Conservation (phyloP, 1,140 invertebrate species). For the Bombus pascuorum region DNA sequence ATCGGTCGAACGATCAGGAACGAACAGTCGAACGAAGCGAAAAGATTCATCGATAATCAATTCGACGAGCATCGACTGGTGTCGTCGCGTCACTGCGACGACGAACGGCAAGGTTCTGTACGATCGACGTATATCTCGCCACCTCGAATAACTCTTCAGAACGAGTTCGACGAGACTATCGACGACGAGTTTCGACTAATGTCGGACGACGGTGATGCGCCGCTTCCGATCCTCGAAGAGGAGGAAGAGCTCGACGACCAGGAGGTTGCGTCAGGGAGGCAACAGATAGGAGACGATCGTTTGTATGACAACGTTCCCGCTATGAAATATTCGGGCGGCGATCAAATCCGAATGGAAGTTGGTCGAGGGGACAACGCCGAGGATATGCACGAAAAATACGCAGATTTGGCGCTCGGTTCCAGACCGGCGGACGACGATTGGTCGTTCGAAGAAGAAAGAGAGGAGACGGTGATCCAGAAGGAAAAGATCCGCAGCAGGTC, state of each 20-base stretch:
- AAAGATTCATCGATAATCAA: slow-evolving; percentile 77
- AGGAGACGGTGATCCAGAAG: slow-evolving; percentile 20
- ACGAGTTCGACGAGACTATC: slow-evolving; percentile 75
- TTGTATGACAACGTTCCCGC: slow-evolving; percentile 80
- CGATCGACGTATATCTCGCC: slow-evolving; percentile 68
- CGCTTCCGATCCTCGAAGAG: slow-evolving; percentile 76
- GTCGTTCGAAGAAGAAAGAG: slow-evolving; percentile 74
- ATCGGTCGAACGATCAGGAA: neutral
- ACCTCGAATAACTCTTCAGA: slow-evolving; percentile 71
- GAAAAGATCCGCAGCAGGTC: neutral
- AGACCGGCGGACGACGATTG: slow-evolving; percentile 74
- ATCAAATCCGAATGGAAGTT: slow-evolving; percentile 76
- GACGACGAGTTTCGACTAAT: slow-evolving; percentile 70
- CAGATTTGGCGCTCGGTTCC: slow-evolving; percentile 69
- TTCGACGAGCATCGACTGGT: slow-evolving; percentile 66
- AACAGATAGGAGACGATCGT: slow-evolving; percentile 74
- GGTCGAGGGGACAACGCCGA: slow-evolving; percentile 76
- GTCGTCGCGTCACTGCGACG: slow-evolving; percentile 55
- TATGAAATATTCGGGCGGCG: slow-evolving; percentile 76
- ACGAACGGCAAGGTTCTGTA: slow-evolving; percentile 43
- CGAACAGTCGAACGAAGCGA: slow-evolving; percentile 71
- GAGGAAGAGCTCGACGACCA: slow-evolving; percentile 78
- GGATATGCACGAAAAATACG: slow-evolving; percentile 80
- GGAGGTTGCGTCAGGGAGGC: slow-evolving; percentile 59
- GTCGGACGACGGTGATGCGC: slow-evolving; percentile 52